phyloP scores from a whole-genome alignment of 30 jellyfish, hydroid and myxozoan genomes.

The Aurelia sp. region DNA sequence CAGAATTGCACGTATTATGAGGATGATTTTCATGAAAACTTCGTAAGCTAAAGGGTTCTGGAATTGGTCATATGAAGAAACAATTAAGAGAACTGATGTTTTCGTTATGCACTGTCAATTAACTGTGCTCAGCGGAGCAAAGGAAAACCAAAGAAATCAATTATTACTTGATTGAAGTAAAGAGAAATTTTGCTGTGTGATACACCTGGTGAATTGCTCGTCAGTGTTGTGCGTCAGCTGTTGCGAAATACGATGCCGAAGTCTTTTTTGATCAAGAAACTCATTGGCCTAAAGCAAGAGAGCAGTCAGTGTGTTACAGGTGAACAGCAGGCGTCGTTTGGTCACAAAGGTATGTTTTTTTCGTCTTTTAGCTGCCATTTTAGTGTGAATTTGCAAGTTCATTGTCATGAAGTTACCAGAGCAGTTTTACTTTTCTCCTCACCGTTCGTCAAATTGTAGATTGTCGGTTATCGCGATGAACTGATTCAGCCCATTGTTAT shows the following conservation, averaged over 20 bases:
- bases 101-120: conserved; percentile 5
- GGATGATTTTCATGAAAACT: too few species aligned
- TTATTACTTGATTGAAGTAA: conserved; percentile 1
- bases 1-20: too few species aligned
- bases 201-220: conserved; percentile 51
- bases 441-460: too few species aligned
- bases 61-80: conserved; percentile 14
- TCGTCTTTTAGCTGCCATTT: too few species aligned
- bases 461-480: too few species aligned
- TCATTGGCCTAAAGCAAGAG: conserved; percentile 70
- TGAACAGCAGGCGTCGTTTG: background rate
- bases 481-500: too few species aligned
- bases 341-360: conserved; percentile 2
- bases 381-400: too few species aligned
- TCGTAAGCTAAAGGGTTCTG: background rate
- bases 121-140: conserved; percentile 65
- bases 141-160: conserved; percentile 1
- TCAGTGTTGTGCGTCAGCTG: conserved; percentile 1
- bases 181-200: conserved; percentile 6
- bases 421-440: too few species aligned
- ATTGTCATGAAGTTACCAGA: too few species aligned
- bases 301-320: conserved; percentile 33
- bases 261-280: conserved; percentile 70
- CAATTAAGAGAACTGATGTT: conserved; percentile 4
- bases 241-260: conserved; percentile 53